Evolutionary conservation across 2,797 vertebrate genomes (phyloP).

Genomic region (Pteropus rufus): DNA sequence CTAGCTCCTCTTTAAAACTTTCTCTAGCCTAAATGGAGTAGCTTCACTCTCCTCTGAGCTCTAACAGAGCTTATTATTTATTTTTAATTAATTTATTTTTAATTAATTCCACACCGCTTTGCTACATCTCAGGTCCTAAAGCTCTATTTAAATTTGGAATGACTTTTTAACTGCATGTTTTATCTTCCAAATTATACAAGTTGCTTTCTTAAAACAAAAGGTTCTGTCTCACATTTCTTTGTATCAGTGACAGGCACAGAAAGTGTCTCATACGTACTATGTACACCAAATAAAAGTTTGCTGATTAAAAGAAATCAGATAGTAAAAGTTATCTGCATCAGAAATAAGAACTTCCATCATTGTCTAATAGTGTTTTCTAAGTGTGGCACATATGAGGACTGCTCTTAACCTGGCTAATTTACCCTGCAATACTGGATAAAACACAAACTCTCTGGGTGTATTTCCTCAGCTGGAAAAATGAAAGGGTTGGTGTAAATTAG

Average conservation of each 20-base stretch:
- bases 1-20: background rate
- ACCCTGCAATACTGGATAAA: constrained; percentile 51
- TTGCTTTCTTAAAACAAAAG: constrained; percentile 28
- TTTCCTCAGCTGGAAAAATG: constrained; percentile 61
- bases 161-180: constrained; percentile 30
- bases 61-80: background rate
- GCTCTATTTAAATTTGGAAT: background rate
- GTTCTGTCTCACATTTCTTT: background rate
- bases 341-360: constrained; percentile 43
- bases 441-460: constrained; percentile 41
- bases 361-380: constrained; percentile 34
- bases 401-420: constrained; percentile 52
- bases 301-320: constrained; percentile 37
- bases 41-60: background rate
- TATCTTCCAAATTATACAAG: constrained; percentile 9
- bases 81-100: background rate
- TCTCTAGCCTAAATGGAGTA: background rate
- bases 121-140: background rate
- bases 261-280: background rate
- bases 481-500: constrained; percentile 66
- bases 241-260: background rate
- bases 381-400: background rate
- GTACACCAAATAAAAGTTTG: background rate
- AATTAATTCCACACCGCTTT: constrained; percentile 19
- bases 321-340: constrained; percentile 19